Evolutionary conservation across 1,140 invertebrate genomes (phyloP), one percentile per base, ranked within the genome.

Genomic region (Euura lappo): DNA sequence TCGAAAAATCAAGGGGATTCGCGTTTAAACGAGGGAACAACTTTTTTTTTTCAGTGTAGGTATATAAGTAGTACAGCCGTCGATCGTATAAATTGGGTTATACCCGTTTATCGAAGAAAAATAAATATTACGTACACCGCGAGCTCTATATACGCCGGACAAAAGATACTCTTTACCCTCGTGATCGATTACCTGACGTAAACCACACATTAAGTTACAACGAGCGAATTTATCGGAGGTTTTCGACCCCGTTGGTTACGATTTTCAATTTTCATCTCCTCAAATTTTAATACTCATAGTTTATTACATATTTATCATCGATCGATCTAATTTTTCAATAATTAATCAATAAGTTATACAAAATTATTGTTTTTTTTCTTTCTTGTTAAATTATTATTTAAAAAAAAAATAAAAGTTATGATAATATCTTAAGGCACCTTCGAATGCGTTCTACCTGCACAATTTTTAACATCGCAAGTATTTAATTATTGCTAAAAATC

Each of bases 1-100:
- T 60, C 51, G 51, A 45, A 76, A 72, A 73, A 69, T 73, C 45
- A 60, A 28, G 3, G 10, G 51, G 3, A 60, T 6, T 8, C 51
- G 47, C 13, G 8, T 60, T 60, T 60, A 60, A 60, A n/a, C 2
- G 51, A 60, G n/a, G 43, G 44, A 2, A 2, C 45, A 71, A 45
- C 51, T 42, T 65, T 0, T 42, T 4, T 71, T 65, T 66, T 51
- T 66, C 47, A 65, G 28, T 71, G n/a, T 70, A 28, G 28, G 28
- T 28, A 28, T 28, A 28, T 28, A 47, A 60, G 11, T 71, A 71
- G 43, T 65, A 60, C 3, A 44, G 65, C 65, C 51, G 44, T 5
- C n/a, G 42, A 65, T 65, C 68, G 68, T 71, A 71, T 71, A 71
- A 65, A 71, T 71, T 65, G 51, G 65, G 51, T 65, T 71, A 64